Conservation (phyloP, 2,797 vertebrate genomes). For the Gymnocypris eckloni region DNA sequence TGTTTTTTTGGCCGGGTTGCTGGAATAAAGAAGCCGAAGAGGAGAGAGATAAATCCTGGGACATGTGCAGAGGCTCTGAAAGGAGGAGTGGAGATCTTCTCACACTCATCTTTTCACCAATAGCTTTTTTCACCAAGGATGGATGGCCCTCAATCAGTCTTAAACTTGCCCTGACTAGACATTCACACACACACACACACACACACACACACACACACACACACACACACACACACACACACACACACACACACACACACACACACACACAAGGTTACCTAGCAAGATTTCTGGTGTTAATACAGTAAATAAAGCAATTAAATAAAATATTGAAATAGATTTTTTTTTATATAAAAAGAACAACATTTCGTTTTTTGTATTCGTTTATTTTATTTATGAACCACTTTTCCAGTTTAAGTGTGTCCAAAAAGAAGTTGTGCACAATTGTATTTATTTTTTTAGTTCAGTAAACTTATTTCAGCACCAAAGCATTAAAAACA, state of each 20-base stretch:
- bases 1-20: conserved; percentile 29
- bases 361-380: neutral
- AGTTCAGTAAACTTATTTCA: neutral
- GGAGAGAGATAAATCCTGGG: conserved; percentile 64
- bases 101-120: conserved; percentile 64
- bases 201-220: neutral
- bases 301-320: neutral
- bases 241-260: no score
- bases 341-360: neutral
- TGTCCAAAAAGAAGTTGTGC: neutral
- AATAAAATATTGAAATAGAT: neutral
- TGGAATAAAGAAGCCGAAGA: conserved; percentile 48
- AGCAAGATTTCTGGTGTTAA: neutral
- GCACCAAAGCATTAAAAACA: neutral
- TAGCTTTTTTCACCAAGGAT: no score
- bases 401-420: neutral
- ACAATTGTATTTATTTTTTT: neutral
- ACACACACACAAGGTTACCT: neutral
- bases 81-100: conserved; percentile 64
- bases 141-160: conserved; percentile 67
- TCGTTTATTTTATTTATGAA: neutral
- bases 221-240: neutral
- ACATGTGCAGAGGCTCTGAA: conserved; percentile 59
- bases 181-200: neutral
- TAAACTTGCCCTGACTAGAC: conserved; percentile 48